These are phyloP conservation scores for Eucidaris tribuloides DNA, from an alignment of 35 echinoderm and acorn worm species.

Conservation along the genomic window DNA sequence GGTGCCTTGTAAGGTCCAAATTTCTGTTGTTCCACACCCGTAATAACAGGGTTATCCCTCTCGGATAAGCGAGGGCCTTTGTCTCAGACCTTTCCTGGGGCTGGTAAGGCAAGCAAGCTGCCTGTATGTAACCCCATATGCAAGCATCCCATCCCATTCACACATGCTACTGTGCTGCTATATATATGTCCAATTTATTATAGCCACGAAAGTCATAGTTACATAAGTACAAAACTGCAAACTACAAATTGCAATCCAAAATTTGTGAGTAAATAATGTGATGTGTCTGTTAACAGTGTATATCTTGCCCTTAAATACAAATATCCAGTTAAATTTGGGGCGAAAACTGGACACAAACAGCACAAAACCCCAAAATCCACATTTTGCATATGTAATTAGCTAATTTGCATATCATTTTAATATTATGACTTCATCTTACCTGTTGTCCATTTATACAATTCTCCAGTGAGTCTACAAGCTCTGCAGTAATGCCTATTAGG, in stretches of 20 bases:
- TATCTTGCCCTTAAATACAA: too few relatives aligned
- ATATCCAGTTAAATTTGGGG: too few relatives aligned
- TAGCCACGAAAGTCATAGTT: too few relatives aligned
- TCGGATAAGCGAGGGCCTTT: neutral
- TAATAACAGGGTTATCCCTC: neutral
- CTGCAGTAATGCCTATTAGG: constrained; percentile 95
- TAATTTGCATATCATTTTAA: constrained; percentile 3
- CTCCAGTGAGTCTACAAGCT: constrained; percentile 93
- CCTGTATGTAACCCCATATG: constrained; percentile 9
- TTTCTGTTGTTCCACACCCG: neutral
- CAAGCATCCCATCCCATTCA: constrained; percentile 16
- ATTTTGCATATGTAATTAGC: constrained; percentile 4
- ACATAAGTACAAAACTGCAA: too few relatives aligned
- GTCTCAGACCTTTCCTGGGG: constrained; percentile 32
- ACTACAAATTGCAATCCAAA: too few relatives aligned
- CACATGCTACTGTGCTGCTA: too few relatives aligned
- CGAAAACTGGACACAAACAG: too few relatives aligned
- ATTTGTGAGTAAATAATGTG: too few relatives aligned
- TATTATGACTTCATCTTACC: constrained; percentile 35
- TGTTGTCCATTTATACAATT: constrained; percentile 89
- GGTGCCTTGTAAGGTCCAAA: neutral
- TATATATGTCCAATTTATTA: too few relatives aligned
- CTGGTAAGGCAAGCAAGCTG: neutral
- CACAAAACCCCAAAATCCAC: neutral
- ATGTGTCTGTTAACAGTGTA: too few relatives aligned